phyloP scores from a whole-genome alignment of 2,113 vertebrate genomes.

The Amphiprion ocellaris region DNA sequence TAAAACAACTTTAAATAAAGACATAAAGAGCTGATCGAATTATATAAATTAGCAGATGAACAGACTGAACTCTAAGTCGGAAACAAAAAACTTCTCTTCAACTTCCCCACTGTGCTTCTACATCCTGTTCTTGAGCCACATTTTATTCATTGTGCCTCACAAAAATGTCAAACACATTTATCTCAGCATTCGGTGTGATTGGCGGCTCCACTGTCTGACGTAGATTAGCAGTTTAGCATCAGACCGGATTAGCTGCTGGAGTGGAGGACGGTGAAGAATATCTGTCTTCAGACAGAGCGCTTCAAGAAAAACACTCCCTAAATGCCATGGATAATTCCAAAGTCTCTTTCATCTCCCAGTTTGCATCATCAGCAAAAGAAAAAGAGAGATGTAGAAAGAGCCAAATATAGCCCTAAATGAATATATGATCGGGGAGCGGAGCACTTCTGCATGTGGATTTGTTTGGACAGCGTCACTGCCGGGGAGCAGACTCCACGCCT shows the following conservation, averaged over 20 bases:
- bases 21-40: no score
- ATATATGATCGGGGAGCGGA: constrained; percentile 39
- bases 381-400: not conserved
- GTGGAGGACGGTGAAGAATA: not conserved
- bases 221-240: constrained; percentile 22
- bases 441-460: constrained; percentile 29
- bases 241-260: constrained; percentile 20
- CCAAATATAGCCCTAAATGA: constrained; percentile 34
- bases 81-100: not conserved
- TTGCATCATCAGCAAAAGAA: constrained; percentile 24
- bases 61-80: no score
- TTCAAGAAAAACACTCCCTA: constrained; percentile 11
- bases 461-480: constrained; percentile 33
- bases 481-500: not conserved
- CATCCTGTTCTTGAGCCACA: constrained; percentile 48
- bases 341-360: constrained; percentile 52
- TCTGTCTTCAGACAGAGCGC: not conserved
- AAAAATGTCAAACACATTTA: no score
- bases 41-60: no score
- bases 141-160: not conserved
- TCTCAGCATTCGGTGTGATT: not conserved
- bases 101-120: not conserved
- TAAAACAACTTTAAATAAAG: no score
- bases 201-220: not conserved
- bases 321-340: constrained; percentile 34